Evolutionary conservation across 2,797 vertebrate species (phyloP).

Genomic region (Limosa lapponica): DNA sequence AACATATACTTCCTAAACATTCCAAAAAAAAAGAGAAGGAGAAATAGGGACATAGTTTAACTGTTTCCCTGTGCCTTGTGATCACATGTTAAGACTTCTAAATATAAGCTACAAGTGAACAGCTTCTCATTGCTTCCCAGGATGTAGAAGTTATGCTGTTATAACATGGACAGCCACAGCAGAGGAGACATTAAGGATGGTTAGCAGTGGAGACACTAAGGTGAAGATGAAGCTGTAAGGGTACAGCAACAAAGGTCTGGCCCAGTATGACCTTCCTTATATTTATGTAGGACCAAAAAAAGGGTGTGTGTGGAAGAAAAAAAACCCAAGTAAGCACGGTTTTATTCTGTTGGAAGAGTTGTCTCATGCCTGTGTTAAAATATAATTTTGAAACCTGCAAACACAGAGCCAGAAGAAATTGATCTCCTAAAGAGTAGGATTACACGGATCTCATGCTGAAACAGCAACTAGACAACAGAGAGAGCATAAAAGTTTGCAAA

Average conservation of each 20-base stretch:
- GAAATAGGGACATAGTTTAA: not conserved
- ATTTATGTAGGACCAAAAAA: not conserved
- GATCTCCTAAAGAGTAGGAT: not conserved
- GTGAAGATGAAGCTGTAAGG: not conserved
- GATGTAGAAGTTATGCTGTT: not conserved
- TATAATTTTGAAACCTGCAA: not conserved
- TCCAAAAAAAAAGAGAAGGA: not conserved
- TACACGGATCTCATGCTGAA: not conserved
- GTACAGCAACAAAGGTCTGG: not conserved
- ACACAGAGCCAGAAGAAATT: not conserved
- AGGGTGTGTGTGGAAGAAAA: not conserved
- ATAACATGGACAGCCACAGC: not conserved
- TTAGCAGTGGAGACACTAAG: not conserved
- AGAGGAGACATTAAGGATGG: not conserved
- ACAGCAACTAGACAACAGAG: not conserved
- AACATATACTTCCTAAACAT: constrained; percentile 93
- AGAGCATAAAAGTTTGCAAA: not conserved
- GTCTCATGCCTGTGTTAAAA: not conserved
- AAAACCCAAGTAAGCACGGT: rapidly evolving
- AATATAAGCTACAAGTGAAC: not conserved
- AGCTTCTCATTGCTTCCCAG: not conserved
- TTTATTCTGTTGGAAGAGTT: not conserved
- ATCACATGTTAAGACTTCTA: not conserved
- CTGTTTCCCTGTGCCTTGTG: not conserved
- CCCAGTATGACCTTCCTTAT: not conserved